A percentile compares a stretch with the other conserved stretches of the same genome.
These are phyloP conservation scores for Actinemys pallida DNA, from an alignment of 2,113 vertebrate genomes.

Conservation along the genomic window DNA sequence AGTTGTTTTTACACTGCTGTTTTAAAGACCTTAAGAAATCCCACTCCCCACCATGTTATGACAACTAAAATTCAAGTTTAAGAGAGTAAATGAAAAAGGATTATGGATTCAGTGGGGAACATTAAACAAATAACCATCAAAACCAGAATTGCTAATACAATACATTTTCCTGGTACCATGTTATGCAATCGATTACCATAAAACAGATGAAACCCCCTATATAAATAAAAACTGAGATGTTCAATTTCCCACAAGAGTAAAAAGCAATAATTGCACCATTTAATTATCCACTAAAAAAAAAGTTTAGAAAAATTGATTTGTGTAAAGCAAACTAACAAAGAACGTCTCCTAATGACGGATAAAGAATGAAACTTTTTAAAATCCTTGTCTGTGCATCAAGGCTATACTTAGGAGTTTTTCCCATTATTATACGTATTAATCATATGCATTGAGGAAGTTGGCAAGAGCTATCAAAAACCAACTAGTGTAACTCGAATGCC, in stretches of 20 bases:
- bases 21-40: background rate
- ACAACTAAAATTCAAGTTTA: background rate
- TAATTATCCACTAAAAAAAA: slow-evolving; percentile 14
- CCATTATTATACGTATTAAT: slow-evolving; percentile 72
- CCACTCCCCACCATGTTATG: background rate
- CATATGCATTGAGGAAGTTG: slow-evolving; percentile 71
- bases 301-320: slow-evolving; percentile 52
- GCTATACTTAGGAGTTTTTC: slow-evolving; percentile 61
- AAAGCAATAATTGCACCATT: slow-evolving; percentile 18
- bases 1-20: background rate
- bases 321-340: slow-evolving; percentile 64
- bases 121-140: slow-evolving; percentile 26
- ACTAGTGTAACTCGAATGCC: slow-evolving; percentile 70
- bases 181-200: slow-evolving; percentile 38
- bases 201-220: slow-evolving; percentile 8
- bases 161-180: background rate
- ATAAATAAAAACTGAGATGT: slow-evolving; percentile 36
- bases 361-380: slow-evolving; percentile 70
- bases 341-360: slow-evolving; percentile 63
- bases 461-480: slow-evolving; percentile 75
- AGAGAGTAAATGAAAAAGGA: slow-evolving; percentile 2
- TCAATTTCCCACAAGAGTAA: background rate
- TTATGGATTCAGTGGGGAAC: slow-evolving; percentile 1
- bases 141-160: background rate
- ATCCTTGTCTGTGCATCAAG: slow-evolving; percentile 56